These are phyloP conservation scores for Odocoileus virginianus DNA, from an alignment of 2,113 vertebrate genomes.

Conservation along the genomic window DNA sequence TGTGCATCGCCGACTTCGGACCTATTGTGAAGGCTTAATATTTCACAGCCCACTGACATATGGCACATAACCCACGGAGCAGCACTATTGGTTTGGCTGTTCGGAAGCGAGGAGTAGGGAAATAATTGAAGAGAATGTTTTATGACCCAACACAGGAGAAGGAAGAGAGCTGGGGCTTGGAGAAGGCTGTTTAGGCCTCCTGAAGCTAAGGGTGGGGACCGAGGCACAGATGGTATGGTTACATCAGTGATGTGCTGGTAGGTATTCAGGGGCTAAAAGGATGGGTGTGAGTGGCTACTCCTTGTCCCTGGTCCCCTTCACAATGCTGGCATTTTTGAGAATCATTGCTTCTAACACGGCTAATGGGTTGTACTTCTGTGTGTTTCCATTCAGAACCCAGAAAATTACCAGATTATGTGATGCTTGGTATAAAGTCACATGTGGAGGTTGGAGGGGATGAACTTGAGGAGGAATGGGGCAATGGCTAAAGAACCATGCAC, in stretches of 20 bases:
- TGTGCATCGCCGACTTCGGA: constrained; percentile 66
- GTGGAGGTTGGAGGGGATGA: background rate
- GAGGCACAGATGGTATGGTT: background rate
- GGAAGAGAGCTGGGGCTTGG: constrained; percentile 42
- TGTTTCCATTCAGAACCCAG: background rate
- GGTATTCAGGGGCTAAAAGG: background rate
- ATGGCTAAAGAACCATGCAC: background rate
- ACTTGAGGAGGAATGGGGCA: background rate
- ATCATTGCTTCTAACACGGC: background rate
- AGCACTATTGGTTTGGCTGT: constrained; percentile 60
- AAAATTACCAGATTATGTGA: background rate
- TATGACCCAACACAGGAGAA: constrained; percentile 33
- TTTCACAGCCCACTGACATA: constrained; percentile 66
- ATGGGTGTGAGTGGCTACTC: background rate
- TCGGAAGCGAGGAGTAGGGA: constrained; percentile 52
- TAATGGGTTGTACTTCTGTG: background rate
- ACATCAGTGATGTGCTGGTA: fast-evolving
- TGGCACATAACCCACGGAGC: constrained; percentile 16
- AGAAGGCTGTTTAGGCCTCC: background rate
- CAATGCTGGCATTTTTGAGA: background rate
- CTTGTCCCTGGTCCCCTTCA: background rate
- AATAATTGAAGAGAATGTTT: constrained; percentile 73
- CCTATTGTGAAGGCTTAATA: constrained; percentile 67
- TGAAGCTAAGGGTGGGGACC: background rate
- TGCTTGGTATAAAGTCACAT: background rate